Conservation (phyloP, 2,797 vertebrate genomes). For the Lagodon rhomboides region DNA sequence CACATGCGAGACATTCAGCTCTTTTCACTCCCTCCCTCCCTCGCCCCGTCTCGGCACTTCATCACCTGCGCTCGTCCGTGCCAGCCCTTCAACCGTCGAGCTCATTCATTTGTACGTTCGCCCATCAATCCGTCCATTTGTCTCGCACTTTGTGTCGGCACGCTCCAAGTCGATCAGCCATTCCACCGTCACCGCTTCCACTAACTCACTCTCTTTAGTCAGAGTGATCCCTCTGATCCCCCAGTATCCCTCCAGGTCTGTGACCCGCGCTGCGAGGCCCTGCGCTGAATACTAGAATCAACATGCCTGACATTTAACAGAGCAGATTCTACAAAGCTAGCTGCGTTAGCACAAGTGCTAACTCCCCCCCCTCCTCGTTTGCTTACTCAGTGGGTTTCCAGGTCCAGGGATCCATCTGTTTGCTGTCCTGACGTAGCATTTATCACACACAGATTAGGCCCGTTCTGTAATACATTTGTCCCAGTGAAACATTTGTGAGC, state of each 20-base stretch:
- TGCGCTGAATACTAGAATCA: conserved; percentile 66
- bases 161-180: conserved; percentile 20
- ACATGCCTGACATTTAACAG: conserved; percentile 76
- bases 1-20: conserved; percentile 60
- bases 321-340: conserved; percentile 49
- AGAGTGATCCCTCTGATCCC: conserved; percentile 52
- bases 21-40: conserved; percentile 23
- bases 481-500: conserved; percentile 69
- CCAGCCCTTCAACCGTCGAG: conserved; percentile 18
- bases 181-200: conserved; percentile 27
- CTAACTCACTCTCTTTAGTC: conserved; percentile 29
- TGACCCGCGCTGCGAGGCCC: conserved; percentile 57
- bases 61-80: conserved; percentile 9
- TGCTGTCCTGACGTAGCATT: conserved; percentile 58
- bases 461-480: conserved; percentile 61
- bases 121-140: conserved; percentile 45
- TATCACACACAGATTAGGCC: conserved; percentile 71
- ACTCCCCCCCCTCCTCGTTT: conserved; percentile 46
- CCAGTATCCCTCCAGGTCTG: conserved; percentile 42
- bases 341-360: conserved; percentile 64
- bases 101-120: conserved; percentile 43
- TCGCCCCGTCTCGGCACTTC: conserved; percentile 17
- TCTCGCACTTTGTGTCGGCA: conserved; percentile 40
- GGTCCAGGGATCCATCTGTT: conserved; percentile 74
- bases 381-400: conserved; percentile 58